These are phyloP conservation scores for Pemphredon lugubris DNA, from an alignment of 2,888 invertebrate genomes.

Conservation along the genomic window DNA sequence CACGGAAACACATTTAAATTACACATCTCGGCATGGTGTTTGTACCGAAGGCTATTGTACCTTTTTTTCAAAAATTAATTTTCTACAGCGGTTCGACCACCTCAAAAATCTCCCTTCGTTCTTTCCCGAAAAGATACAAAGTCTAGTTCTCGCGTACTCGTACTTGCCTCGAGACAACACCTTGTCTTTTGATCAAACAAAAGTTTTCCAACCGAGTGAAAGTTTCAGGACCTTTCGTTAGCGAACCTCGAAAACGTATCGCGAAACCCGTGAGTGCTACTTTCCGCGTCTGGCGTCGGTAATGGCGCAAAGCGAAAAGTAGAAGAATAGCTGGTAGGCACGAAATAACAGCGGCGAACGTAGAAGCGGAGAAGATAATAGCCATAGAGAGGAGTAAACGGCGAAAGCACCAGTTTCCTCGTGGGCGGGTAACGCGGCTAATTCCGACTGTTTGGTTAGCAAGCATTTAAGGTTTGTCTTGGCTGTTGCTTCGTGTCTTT, in stretches of 20 bases:
- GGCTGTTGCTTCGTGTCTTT: conserved; percentile 80
- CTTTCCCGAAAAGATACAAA: too few species aligned
- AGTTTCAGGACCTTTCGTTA: neutral
- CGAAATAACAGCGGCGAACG: conserved; percentile 18
- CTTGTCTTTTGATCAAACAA: neutral
- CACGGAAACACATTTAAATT: too few species aligned
- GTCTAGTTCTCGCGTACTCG: too few species aligned
- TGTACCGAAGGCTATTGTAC: too few species aligned
- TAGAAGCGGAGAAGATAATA: conserved; percentile 60
- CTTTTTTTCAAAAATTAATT: too few species aligned
- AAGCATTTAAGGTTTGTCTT: conserved; percentile 81
- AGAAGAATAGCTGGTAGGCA: conserved; percentile 14
- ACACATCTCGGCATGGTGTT: too few species aligned
- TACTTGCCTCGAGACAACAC: too few species aligned
- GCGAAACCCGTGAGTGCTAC: conserved; percentile 4
- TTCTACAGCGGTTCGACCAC: too few species aligned
- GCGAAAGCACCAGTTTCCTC: conserved; percentile 67
- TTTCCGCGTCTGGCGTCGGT: neutral
- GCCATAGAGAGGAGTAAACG: conserved; percentile 72
- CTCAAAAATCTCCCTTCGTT: too few species aligned
- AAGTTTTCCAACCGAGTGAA: neutral
- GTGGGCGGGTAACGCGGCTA: conserved; percentile 76
- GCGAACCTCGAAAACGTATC: neutral
- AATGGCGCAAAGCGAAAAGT: conserved; percentile 36
- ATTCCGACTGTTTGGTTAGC: conserved; percentile 80